A percentile compares a stretch with the other conserved stretches of the same genome.
phyloP scores from a whole-genome alignment of 2,113 vertebrate genomes.

The Gallinago jamesoni region DNA sequence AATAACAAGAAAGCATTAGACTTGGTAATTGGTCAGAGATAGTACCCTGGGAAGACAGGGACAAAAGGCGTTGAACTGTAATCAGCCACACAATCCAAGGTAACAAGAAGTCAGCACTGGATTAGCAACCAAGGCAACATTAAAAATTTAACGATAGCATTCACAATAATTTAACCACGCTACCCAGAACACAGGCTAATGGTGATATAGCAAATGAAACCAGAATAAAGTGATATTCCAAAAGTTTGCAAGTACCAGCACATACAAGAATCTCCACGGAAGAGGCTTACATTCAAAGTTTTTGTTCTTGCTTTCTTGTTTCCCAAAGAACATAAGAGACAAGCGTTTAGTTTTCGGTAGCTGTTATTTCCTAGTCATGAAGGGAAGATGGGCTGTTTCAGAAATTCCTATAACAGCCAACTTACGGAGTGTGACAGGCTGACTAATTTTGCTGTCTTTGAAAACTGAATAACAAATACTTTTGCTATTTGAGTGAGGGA shows the following conservation, averaged over 20 bases:
- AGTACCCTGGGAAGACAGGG: slow-evolving; percentile 6
- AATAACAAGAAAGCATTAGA: slow-evolving; percentile 5
- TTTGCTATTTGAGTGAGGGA: background rate
- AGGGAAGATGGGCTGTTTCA: background rate
- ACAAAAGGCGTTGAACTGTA: slow-evolving; percentile 58
- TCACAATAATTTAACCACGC: slow-evolving; percentile 29
- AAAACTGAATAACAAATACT: slow-evolving; percentile 40
- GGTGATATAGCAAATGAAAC: background rate
- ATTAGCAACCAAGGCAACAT: slow-evolving; percentile 54
- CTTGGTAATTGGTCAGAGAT: slow-evolving; percentile 29
- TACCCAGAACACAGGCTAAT: slow-evolving; percentile 23
- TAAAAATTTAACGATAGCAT: slow-evolving; percentile 35
- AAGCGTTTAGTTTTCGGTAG: background rate
- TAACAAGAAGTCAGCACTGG: slow-evolving; percentile 24
- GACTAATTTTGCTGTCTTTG: slow-evolving; percentile 17
- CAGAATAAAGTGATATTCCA: background rate
- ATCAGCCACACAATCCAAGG: slow-evolving; percentile 1
- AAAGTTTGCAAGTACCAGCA: background rate
- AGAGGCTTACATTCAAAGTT: background rate
- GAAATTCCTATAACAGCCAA: background rate
- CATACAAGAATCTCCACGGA: background rate
- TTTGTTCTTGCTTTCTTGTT: background rate
- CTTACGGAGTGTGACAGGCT: background rate
- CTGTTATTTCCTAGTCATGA: background rate
- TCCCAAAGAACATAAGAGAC: background rate